Evolutionary conservation across 2,797 vertebrate species (phyloP).

Genomic region (Vultur gryphus): DNA sequence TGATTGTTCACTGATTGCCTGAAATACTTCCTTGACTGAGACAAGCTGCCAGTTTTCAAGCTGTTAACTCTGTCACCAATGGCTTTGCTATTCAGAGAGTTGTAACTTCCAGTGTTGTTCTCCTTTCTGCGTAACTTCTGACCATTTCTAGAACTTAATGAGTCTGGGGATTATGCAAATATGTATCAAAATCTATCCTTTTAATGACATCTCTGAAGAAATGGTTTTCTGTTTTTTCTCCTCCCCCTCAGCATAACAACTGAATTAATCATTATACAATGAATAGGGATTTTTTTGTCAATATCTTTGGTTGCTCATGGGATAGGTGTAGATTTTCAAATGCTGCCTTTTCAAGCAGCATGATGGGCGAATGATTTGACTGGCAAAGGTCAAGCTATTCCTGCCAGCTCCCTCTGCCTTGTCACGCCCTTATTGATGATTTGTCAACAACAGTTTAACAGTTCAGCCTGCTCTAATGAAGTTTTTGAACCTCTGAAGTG

Average conservation of each 20-base stretch:
- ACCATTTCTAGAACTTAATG: background rate
- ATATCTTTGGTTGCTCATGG: background rate
- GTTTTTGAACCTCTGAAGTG: background rate
- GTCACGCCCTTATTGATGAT: background rate
- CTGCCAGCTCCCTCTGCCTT: background rate
- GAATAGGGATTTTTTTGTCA: background rate
- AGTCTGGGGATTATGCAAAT: background rate
- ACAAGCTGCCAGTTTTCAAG: background rate
- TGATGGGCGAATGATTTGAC: background rate
- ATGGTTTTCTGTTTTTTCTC: background rate
- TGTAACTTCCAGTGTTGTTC: background rate
- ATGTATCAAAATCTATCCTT: background rate
- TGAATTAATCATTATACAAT: background rate
- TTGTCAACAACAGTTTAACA: background rate
- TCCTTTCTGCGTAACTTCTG: background rate
- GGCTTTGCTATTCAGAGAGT: background rate
- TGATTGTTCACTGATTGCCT: background rate
- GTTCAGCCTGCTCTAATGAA: background rate
- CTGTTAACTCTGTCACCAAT: background rate
- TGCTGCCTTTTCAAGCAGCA: background rate
- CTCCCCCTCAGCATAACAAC: background rate
- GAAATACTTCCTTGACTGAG: background rate
- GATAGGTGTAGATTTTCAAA: background rate
- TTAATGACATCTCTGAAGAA: background rate
- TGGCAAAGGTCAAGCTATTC: background rate